Evolutionary conservation across 2,888 invertebrate species (phyloP), one percentile per base, ranked within the genome.

Genomic region (Microctonus hyperodae): DNA sequence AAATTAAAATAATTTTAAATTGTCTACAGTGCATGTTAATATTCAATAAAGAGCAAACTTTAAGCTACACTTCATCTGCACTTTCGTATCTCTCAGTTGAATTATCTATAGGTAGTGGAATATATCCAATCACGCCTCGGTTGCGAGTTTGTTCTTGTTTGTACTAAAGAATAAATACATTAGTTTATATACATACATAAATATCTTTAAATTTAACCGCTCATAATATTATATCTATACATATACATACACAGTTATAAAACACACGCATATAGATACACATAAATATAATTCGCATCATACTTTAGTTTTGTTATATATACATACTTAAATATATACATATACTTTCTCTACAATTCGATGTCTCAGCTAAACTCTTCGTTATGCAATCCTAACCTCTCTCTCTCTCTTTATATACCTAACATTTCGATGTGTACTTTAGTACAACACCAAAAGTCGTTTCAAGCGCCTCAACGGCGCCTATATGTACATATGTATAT

Each of bases 311-410:
- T 7, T 28, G 28, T 28, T 28, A 28, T n/a, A 28, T 7, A n/a
- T n/a, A 28, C 28, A n/a, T n/a, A n/a, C n/a, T n/a, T n/a, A n/a
- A n/a, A n/a, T n/a, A n/a, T n/a, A n/a, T 37, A 44, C 9, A 44
- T 44, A 44, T 51, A 51, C 51, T 51, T 51, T 51, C 51, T 51
- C 51, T 25, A 23, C 23, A n/a, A 23, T 23, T 51, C 25, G 51
- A 51, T 51, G 51, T 25, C 25, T 23, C 13, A 44, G 23, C n/a
- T 23, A 13, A 44, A 23, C 25, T 51, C 51, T 51, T 25, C 25
- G 51, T 51, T 51, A 51, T 51, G 51, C 51, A 51, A 51, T 51
- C 51, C 25, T 13, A 51, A 13, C 22, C 51, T 11, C 25, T n/a
- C 51, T n/a, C n/a, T n/a, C n/a, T n/a, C n/a, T n/a, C n/a, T n/a